Evolutionary conservation across 1,140 invertebrate genomes (phyloP), one percentile per base, ranked within the genome.

Genomic region (Zaprionus camerounensis): DNA sequence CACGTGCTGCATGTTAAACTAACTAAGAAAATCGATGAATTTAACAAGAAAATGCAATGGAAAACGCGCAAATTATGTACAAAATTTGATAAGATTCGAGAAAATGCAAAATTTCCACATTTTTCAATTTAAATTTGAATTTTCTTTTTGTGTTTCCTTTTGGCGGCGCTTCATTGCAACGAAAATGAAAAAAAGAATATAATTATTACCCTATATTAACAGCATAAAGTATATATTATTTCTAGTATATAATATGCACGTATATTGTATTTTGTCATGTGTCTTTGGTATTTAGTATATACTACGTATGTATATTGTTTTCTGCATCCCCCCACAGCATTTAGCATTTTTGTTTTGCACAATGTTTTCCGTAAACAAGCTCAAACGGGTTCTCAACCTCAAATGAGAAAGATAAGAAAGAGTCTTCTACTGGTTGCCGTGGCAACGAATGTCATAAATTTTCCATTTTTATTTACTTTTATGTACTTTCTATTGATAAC

Each of bases 81-180:
- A 44, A 74, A 44, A 38, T 62, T 49, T 20, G 3, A 26, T 15
- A 56, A 56, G 22, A 28, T 56, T 58, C 12, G 31, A 34, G 31
- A 34, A 56, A 74, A 90, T 13, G 56, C 28, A 56, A 74, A 90
- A 82, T 85, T 90, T 90, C 85, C 85, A 90, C 86, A 90, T 88
- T 81, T 73, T 83, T 75, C 56, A 11, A 62, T 65, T 24, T 59
- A 31, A 31, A 15, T 66, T 64, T 58, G 2, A 3, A 13, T 71
- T 67, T 44, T 53, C 61, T 77, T 87, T 62, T 63, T 68, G 72
- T 62, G 56, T 63, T 78, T 76, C 53, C 38, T 64, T 41, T 68
- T 62, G 78, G 80, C 80, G 55, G 59, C 67, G 80, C 86, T 88
- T 88, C 84, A 83, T 75, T 82, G 83, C 83, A 83, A 71, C 63